Conservation (phyloP, 2,888 invertebrate genomes). For the Ophion obscuratus region DNA sequence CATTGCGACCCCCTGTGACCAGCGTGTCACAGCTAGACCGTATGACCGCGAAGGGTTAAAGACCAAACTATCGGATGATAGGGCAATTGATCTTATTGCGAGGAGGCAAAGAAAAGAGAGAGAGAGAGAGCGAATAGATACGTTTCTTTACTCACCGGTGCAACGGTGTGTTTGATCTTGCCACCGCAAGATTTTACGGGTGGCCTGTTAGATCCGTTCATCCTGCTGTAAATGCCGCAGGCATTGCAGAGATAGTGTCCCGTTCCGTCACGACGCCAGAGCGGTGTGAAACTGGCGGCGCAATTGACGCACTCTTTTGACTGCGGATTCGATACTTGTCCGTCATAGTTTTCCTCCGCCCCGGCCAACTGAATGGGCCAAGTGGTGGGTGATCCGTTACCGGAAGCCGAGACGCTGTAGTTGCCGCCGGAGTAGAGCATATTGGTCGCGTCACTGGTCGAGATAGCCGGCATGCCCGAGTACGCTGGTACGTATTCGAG, state of each 20-base stretch:
- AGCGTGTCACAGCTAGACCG: too few species aligned
- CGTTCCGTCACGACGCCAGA: constrained; percentile 94
- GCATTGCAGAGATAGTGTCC: constrained; percentile 95
- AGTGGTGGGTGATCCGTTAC: constrained; percentile 85
- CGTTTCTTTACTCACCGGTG: constrained; percentile 75
- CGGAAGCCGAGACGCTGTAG: constrained; percentile 80
- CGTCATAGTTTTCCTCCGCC: constrained; percentile 85
- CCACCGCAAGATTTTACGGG: constrained; percentile 75
- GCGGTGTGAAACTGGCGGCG: constrained; percentile 88
- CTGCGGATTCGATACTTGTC: constrained; percentile 84
- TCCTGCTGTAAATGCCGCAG: constrained; percentile 87
- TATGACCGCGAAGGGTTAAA: too few species aligned
- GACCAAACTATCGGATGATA: too few species aligned
- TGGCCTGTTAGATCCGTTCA: constrained; percentile 87
- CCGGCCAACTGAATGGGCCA: constrained; percentile 84
- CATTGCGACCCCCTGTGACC: too few species aligned
- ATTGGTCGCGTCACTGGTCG: constrained; percentile 75
- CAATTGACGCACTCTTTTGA: constrained; percentile 91
- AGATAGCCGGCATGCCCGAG: constrained; percentile 76
- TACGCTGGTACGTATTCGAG: constrained; percentile 80
- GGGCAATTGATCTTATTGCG: too few species aligned
- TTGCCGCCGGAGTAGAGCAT: constrained; percentile 78
- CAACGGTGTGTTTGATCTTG: constrained; percentile 79
- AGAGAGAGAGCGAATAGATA: background rate
- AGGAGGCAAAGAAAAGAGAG: background rate